Conservation (phyloP, 2,888 invertebrate genomes). For the Erebia aethiops region DNA sequence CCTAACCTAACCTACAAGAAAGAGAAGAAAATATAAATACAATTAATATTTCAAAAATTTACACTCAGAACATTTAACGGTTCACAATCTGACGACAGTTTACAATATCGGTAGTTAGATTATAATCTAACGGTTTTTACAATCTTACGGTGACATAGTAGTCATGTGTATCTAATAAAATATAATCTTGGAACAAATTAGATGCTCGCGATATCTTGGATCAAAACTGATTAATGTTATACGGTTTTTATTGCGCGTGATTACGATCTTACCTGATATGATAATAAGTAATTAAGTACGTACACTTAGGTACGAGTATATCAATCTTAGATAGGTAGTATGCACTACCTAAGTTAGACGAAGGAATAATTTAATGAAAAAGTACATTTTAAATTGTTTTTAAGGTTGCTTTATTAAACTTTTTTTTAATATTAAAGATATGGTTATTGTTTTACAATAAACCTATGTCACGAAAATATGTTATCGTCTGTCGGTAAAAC, state of each 20-base stretch:
- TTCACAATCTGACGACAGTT: neutral
- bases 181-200: slow-evolving; percentile 9
- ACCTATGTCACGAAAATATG: too few relatives aligned
- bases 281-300: neutral
- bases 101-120: too few relatives aligned
- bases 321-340: neutral
- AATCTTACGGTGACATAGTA: neutral
- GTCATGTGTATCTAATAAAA: neutral
- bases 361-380: neutral
- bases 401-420: too few relatives aligned
- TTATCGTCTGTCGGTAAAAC: too few relatives aligned
- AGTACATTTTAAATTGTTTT: neutral
- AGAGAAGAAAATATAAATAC: too few relatives aligned
- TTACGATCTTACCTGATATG: neutral
- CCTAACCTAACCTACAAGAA: too few relatives aligned
- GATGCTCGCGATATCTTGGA: slow-evolving; percentile 2
- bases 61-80: too few relatives aligned
- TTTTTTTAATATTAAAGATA: too few relatives aligned
- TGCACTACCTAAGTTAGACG: neutral
- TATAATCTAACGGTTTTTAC: too few relatives aligned
- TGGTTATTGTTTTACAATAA: too few relatives aligned
- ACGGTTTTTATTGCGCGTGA: slow-evolving; percentile 7
- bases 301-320: neutral
- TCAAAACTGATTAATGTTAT: neutral
- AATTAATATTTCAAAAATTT: too few relatives aligned